phyloP scores from a whole-genome alignment of 2,113 vertebrate species.

The Arothron firmamentum region DNA sequence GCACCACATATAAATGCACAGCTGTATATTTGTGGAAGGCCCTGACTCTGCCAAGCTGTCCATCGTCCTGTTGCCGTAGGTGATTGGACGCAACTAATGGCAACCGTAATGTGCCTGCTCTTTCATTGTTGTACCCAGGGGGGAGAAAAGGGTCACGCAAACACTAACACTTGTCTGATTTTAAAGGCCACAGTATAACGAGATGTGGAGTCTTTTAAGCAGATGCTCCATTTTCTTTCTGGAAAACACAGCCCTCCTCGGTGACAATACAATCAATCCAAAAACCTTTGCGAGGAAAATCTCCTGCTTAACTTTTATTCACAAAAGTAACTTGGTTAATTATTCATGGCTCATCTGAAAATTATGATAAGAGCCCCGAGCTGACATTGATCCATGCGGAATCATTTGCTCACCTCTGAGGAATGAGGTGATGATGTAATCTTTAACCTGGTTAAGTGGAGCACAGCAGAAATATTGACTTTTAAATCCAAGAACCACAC shows the following conservation, averaged over 20 bases:
- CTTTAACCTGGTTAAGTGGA: slow-evolving; percentile 30
- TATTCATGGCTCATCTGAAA: slow-evolving; percentile 48
- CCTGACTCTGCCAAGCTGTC: slow-evolving; percentile 54
- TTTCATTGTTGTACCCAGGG: slow-evolving; percentile 39
- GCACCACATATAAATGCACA: slow-evolving; percentile 61
- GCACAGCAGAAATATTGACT: slow-evolving; percentile 10
- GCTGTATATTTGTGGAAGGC: slow-evolving; percentile 66
- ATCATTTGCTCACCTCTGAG: slow-evolving; percentile 38
- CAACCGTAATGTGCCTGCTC: slow-evolving; percentile 64
- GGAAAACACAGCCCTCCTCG: neutral
- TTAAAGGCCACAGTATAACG: slow-evolving; percentile 3
- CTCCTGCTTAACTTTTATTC: slow-evolving; percentile 41
- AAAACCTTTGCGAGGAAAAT: slow-evolving; percentile 22
- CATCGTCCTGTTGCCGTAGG: slow-evolving; percentile 49
- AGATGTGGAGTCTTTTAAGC: no score
- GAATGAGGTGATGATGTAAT: slow-evolving; percentile 28
- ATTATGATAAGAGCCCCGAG: slow-evolving; percentile 35
- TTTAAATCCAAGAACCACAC: slow-evolving; percentile 1
- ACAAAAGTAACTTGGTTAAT: slow-evolving; percentile 45
- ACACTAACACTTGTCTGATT: slow-evolving; percentile 23
- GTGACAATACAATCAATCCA: neutral
- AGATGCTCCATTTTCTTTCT: no score
- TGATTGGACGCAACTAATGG: slow-evolving; percentile 65
- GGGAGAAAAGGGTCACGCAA: slow-evolving; percentile 31
- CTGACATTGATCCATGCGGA: slow-evolving; percentile 36